These are phyloP conservation scores for Amorpha juglandis DNA, from an alignment of 2,888 invertebrate genomes.

Conservation along the genomic window DNA sequence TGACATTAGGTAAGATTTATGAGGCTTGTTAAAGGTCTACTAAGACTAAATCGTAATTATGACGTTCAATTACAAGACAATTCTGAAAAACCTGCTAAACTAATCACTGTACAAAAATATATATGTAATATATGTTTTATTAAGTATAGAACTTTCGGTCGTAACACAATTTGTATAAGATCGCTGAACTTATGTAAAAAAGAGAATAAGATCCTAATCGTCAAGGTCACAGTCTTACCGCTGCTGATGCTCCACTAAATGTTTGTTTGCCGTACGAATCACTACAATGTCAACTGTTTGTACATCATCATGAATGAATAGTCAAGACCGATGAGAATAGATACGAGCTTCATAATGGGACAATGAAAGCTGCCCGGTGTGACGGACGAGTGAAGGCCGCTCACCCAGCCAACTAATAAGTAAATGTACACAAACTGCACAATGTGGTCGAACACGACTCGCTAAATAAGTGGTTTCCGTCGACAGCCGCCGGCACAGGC, in stretches of 20 bases:
- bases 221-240: conserved; percentile 35
- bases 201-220: too few relatives aligned
- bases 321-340: neutral
- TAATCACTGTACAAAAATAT: too few relatives aligned
- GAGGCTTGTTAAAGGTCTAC: conserved; percentile 40
- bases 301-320: conserved; percentile 4
- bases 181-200: too few relatives aligned
- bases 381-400: conserved; percentile 57
- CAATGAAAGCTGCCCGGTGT: conserved; percentile 16
- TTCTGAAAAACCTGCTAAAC: too few relatives aligned
- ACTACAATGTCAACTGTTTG: neutral
- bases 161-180: too few relatives aligned
- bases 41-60: too few relatives aligned
- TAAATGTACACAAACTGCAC: conserved; percentile 37
- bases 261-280: conserved; percentile 37
- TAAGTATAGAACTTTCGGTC: too few relatives aligned
- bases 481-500: conserved; percentile 21
- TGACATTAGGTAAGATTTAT: conserved; percentile 55
- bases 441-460: conserved; percentile 44
- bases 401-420: conserved; percentile 36
- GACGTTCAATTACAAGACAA: too few relatives aligned
- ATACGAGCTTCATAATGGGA: conserved; percentile 19
- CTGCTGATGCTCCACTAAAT: neutral
- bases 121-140: too few relatives aligned
- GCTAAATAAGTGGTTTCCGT: conserved; percentile 72